Percentiles rank a stretch among this genome's conserved stretches.
Conservation (phyloP, 2,888 invertebrate genomes). For the Deilephila porcellus region DNA sequence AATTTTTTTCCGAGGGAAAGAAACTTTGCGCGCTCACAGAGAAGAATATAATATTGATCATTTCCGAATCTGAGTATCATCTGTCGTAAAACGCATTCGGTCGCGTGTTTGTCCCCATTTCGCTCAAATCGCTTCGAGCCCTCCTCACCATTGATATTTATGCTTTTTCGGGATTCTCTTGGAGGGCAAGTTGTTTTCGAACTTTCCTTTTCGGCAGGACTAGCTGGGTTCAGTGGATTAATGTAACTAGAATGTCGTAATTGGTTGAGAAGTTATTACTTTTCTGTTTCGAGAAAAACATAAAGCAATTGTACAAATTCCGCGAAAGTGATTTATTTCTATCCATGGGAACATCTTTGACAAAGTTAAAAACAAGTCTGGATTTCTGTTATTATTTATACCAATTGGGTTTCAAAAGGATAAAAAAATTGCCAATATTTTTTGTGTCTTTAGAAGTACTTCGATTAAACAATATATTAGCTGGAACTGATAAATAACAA, state of each 20-base stretch:
- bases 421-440: neutral
- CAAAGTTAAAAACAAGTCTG: constrained; percentile 63
- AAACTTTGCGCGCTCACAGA: constrained; percentile 38
- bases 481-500: no score
- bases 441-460: no score
- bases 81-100: constrained; percentile 71
- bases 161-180: constrained; percentile 71
- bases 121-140: constrained; percentile 58
- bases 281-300: constrained; percentile 67
- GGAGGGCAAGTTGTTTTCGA: constrained; percentile 72
- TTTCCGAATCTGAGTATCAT: constrained; percentile 65
- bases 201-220: constrained; percentile 71
- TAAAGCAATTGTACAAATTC: constrained; percentile 73
- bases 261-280: constrained; percentile 77
- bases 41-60: constrained; percentile 65
- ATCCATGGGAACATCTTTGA: constrained; percentile 65
- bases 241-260: constrained; percentile 78
- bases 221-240: constrained; percentile 69
- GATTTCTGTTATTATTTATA: constrained; percentile 10
- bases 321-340: constrained; percentile 69
- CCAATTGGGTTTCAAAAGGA: neutral
- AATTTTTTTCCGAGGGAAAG: constrained; percentile 38
- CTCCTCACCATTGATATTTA: constrained; percentile 75
- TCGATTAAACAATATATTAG: no score
- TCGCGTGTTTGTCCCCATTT: constrained; percentile 61